A percentile compares a stretch with the other conserved stretches of the same genome.
Evolutionary conservation across 2,888 invertebrate genomes (phyloP).

Genomic region (Isoperla grammatica): DNA sequence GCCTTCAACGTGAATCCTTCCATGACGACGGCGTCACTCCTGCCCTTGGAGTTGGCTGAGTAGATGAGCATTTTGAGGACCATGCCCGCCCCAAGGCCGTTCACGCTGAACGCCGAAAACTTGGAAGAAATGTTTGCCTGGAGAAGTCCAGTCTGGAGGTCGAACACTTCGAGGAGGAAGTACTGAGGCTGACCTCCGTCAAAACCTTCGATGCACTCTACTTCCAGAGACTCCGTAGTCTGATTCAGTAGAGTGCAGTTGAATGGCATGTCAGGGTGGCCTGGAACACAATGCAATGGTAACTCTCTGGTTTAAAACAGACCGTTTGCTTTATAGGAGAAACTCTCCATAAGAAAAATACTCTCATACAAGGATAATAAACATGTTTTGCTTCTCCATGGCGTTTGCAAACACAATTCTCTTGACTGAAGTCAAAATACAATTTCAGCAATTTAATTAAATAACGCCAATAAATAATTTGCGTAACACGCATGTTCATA

Average conservation of each 20-base stretch:
- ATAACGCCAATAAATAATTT: too few species aligned
- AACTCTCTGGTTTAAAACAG: too few species aligned
- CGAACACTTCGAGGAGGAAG: constrained; percentile 68
- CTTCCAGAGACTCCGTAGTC: constrained; percentile 69
- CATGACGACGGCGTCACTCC: constrained; percentile 63
- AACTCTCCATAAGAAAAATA: too few species aligned
- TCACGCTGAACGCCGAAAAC: constrained; percentile 68
- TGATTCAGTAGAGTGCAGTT: constrained; percentile 73
- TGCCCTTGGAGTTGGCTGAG: constrained; percentile 76
- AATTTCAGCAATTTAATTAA: too few species aligned
- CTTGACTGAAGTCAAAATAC: too few species aligned
- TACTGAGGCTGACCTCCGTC: constrained; percentile 72
- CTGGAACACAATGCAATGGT: too few species aligned
- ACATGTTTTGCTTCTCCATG: too few species aligned
- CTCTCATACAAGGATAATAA: too few species aligned
- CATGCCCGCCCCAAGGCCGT: constrained; percentile 71
- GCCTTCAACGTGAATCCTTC: constrained; percentile 70
- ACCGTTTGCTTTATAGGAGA: too few species aligned
- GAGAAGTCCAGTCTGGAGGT: constrained; percentile 56
- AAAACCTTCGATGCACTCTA: constrained; percentile 65
- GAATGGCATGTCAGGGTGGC: constrained; percentile 69
- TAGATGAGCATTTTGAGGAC: constrained; percentile 72
- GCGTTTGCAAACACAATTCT: too few species aligned
- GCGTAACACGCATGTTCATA: too few species aligned
- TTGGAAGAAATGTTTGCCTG: constrained; percentile 65